Conservation (phyloP, 2,888 invertebrate species). For the Drosophila antonietae region DNA sequence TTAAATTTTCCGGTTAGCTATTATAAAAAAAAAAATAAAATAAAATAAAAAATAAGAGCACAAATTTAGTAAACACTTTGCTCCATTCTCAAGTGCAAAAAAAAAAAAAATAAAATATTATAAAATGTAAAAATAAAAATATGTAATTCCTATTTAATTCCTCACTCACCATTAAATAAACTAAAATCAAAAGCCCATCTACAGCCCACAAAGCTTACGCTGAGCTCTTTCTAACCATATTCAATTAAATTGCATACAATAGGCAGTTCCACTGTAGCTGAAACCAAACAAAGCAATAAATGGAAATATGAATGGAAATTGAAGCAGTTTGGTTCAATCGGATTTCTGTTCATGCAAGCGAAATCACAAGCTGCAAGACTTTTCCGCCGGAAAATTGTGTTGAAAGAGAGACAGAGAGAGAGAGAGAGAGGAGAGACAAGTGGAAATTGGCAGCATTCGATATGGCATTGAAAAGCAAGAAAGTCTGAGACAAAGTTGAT, state of each 20-base stretch:
- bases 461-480: not conserved
- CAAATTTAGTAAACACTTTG: too few species aligned
- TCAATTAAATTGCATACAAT: conserved; percentile 42
- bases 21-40: too few species aligned
- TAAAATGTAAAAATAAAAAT: too few species aligned
- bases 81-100: too few species aligned
- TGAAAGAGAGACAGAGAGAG: conserved; percentile 2
- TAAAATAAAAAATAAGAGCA: too few species aligned
- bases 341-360: conserved; percentile 7
- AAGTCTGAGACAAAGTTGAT: not conserved
- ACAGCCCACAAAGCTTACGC: not conserved
- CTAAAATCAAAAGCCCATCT: not conserved
- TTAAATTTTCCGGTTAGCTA: too few species aligned
- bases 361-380: not conserved
- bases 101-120: too few species aligned
- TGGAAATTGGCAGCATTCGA: not conserved
- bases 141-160: too few species aligned
- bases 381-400: conserved; percentile 14
- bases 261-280: not conserved
- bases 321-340: conserved; percentile 7
- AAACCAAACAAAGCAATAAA: conserved; percentile 21
- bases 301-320: conserved; percentile 11
- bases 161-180: not conserved
- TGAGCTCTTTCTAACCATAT: conserved; percentile 5
- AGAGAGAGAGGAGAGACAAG: conserved; percentile 5